Percentiles rank a stretch among this genome's conserved stretches.
Conservation (phyloP, 2,888 invertebrate species). For the Himalopsyche kuldschensis region DNA sequence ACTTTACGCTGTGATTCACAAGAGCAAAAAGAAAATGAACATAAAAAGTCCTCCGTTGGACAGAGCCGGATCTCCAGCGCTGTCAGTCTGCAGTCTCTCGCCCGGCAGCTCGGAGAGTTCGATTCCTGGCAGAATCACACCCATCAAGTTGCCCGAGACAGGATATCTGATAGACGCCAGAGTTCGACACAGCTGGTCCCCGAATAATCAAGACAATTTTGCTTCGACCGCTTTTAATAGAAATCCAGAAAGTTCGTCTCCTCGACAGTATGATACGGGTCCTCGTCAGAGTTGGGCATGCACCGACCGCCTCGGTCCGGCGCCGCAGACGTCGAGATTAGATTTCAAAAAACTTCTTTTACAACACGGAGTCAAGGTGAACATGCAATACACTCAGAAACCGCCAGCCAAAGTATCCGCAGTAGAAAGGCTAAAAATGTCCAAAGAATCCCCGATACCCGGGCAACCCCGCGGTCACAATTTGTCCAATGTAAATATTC, state of each 20-base stretch:
- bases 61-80: conserved; percentile 54
- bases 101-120: conserved; percentile 58
- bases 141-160: conserved; percentile 60
- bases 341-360: conserved; percentile 82
- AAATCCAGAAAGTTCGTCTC: conserved; percentile 9
- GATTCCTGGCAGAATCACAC: conserved; percentile 51
- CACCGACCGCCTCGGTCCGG: conserved; percentile 64
- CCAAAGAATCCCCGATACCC: conserved; percentile 55
- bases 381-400: conserved; percentile 57
- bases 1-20: conserved; percentile 75
- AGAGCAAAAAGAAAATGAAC: conserved; percentile 73
- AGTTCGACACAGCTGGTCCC: conserved; percentile 68
- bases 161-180: conserved; percentile 62
- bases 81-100: conserved; percentile 54
- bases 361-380: conserved; percentile 71
- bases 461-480: conserved; percentile 46
- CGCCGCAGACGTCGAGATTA: conserved; percentile 75
- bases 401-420: conserved; percentile 71
- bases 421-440: conserved; percentile 75
- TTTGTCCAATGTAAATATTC: conserved; percentile 62
- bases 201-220: conserved; percentile 50
- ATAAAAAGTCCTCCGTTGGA: conserved; percentile 62
- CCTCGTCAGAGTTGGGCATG: conserved; percentile 58
- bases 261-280: conserved; percentile 45
- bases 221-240: conserved; percentile 44